These are phyloP conservation scores for Corapipo altera DNA, from an alignment of 2,113 vertebrate species.

Conservation along the genomic window DNA sequence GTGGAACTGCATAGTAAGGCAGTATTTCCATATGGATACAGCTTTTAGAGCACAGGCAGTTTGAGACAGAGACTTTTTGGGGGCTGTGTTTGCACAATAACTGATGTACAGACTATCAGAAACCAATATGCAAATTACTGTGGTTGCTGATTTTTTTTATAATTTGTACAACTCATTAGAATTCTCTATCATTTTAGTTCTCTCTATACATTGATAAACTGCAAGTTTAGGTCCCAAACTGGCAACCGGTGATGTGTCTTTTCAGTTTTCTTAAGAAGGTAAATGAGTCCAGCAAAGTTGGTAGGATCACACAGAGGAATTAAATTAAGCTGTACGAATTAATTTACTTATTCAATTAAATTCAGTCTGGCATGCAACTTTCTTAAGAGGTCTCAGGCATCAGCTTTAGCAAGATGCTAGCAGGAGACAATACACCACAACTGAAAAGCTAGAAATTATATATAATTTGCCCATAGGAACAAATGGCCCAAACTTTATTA, in stretches of 20 bases:
- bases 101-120: not conserved
- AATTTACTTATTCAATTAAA: not conserved
- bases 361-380: not conserved
- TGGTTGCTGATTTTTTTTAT: not conserved
- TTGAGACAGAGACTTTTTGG: not conserved
- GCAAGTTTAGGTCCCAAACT: not conserved
- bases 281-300: not conserved
- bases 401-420: not conserved
- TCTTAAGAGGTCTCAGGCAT: not conserved
- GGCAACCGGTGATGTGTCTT: not conserved
- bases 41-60: not conserved
- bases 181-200: not conserved
- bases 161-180: not conserved
- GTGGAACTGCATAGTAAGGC: not conserved
- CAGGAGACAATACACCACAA: not conserved
- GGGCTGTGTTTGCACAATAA: not conserved
- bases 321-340: not conserved
- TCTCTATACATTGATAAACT: not conserved
- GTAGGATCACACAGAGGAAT: not conserved
- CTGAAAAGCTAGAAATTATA: not conserved
- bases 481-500: not conserved
- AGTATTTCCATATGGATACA: not conserved
- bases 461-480: not conserved
- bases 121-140: not conserved
- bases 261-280: not conserved